phyloP scores from a whole-genome alignment of 2,797 vertebrate species.

The Phrynocephalus forsythii region DNA sequence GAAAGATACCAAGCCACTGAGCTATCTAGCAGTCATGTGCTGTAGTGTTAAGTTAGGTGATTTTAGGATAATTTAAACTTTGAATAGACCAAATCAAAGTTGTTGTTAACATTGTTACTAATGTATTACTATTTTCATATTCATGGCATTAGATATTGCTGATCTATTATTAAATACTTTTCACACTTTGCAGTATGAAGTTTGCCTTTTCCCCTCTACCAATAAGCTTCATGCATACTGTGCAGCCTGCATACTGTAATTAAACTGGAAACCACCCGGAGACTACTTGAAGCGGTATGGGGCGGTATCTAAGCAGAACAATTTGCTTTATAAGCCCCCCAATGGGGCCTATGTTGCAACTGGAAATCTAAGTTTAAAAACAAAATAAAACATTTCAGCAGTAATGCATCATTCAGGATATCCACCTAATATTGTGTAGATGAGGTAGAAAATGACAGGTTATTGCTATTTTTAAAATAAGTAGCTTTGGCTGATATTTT shows the following conservation, averaged over 20 bases:
- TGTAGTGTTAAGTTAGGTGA: background rate
- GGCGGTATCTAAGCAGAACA: no score
- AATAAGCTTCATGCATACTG: background rate
- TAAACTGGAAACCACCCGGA: no score
- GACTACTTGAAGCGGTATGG: no score
- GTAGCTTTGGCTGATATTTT: background rate
- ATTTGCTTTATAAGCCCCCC: no score
- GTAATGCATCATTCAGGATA: background rate
- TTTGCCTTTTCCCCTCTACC: no score
- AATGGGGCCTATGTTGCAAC: background rate
- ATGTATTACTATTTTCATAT: background rate
- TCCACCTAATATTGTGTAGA: background rate
- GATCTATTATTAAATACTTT: background rate
- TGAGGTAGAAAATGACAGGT: background rate
- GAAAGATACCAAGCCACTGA: no score
- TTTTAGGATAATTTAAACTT: background rate
- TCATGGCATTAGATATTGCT: background rate
- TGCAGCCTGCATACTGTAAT: no score
- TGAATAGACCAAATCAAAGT: background rate
- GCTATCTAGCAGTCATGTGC: no score
- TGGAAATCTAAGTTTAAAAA: background rate
- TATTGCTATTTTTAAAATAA: background rate
- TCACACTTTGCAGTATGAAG: background rate
- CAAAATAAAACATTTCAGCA: background rate
- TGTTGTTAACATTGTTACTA: background rate